These are phyloP conservation scores for Ophioninae sp. DNA, from an alignment of 2,888 invertebrate genomes.

Conservation along the genomic window DNA sequence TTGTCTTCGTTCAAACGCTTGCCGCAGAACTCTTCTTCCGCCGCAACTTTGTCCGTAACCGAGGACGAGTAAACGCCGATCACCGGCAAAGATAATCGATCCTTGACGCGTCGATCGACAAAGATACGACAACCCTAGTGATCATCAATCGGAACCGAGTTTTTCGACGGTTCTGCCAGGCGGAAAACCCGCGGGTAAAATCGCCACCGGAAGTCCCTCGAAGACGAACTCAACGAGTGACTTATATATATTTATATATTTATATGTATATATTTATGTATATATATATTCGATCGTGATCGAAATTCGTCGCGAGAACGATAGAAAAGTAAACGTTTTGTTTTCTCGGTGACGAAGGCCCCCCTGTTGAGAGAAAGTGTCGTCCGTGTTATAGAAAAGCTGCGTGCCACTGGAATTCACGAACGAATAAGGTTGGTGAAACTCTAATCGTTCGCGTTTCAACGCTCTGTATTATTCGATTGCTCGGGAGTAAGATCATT, in stretches of 20 bases:
- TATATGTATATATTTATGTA: background rate
- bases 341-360: slow-evolving; percentile 44
- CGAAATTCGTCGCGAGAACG: background rate
- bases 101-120: too few relatives aligned
- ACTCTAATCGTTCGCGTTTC: slow-evolving; percentile 61
- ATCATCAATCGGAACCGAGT: too few relatives aligned
- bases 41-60: background rate
- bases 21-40: slow-evolving; percentile 21
- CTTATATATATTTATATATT: too few relatives aligned
- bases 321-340: slow-evolving; percentile 35
- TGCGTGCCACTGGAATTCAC: slow-evolving; percentile 64
- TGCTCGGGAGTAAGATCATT: background rate
- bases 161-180: too few relatives aligned
- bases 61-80: background rate
- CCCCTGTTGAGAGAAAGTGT: slow-evolving; percentile 68
- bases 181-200: too few relatives aligned
- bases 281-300: background rate
- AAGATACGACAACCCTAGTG: too few relatives aligned
- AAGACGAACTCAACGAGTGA: too few relatives aligned
- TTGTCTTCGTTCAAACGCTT: slow-evolving; percentile 28
- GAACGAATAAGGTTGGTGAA: slow-evolving; percentile 76
- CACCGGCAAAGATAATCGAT: too few relatives aligned
- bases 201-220: too few relatives aligned
- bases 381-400: slow-evolving; percentile 62
- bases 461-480: slow-evolving; percentile 17